A percentile compares a stretch with the other conserved stretches of the same genome.
These are phyloP conservation scores for Spermophilus dauricus DNA, from an alignment of 2,113 vertebrate genomes.

Conservation along the genomic window DNA sequence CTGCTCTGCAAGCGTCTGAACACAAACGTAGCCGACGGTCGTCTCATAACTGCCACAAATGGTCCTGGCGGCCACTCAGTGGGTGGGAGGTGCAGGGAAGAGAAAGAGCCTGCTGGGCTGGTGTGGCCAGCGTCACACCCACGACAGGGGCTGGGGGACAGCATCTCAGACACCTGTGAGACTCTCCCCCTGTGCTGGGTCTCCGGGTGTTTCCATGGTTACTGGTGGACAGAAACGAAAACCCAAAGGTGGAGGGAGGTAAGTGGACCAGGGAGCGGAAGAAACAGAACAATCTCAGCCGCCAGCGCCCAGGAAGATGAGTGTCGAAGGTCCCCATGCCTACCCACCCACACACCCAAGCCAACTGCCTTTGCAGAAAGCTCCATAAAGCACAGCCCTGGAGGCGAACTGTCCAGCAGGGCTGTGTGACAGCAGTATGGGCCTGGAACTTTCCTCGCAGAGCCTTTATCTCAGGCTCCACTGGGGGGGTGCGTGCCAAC, in stretches of 20 bases:
- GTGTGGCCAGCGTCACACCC: slow-evolving; percentile 49
- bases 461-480: too few species aligned
- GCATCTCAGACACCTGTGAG: slow-evolving; percentile 65
- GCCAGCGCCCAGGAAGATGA: slow-evolving; percentile 40
- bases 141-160: slow-evolving; percentile 77
- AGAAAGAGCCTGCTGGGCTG: slow-evolving; percentile 59
- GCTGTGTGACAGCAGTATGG: too few species aligned
- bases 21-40: slow-evolving; percentile 52
- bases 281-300: neutral
- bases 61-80: slow-evolving; percentile 61
- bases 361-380: slow-evolving; percentile 6
- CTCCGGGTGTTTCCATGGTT: slow-evolving; percentile 86
- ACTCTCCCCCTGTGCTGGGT: slow-evolving; percentile 77
- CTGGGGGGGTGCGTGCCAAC: accelerated
- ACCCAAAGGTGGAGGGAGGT: slow-evolving; percentile 66
- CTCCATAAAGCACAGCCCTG: neutral
- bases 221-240: slow-evolving; percentile 85
- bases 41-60: slow-evolving; percentile 53
- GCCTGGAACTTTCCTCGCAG: neutral
- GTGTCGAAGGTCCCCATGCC: neutral
- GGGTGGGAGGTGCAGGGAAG: slow-evolving; percentile 59
- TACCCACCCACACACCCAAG: neutral
- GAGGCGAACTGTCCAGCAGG: neutral
- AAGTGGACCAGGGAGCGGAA: slow-evolving; percentile 65
- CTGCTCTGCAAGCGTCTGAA: slow-evolving; percentile 62